Conservation (phyloP, 2,888 invertebrate species). For the Ligdia adustata region DNA sequence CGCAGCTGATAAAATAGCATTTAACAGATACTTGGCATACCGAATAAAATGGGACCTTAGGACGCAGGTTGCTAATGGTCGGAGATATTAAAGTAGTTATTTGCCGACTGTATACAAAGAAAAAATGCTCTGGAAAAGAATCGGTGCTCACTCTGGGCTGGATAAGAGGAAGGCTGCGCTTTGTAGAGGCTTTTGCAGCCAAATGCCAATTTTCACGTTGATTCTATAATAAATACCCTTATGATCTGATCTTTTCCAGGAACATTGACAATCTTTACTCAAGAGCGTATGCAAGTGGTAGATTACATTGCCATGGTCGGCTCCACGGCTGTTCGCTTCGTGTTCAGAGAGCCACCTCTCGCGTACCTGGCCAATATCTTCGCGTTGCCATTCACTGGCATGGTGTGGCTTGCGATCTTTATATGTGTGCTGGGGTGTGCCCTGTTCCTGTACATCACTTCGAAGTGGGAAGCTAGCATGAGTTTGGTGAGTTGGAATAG, state of each 20-base stretch:
- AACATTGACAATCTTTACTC: constrained; percentile 69
- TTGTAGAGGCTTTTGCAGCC: too few species aligned
- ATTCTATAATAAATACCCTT: too few species aligned
- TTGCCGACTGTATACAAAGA: too few species aligned
- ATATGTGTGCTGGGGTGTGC: constrained; percentile 76
- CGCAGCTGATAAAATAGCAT: too few species aligned
- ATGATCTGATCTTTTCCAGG: constrained; percentile 44
- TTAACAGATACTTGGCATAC: too few species aligned
- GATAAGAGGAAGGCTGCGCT: too few species aligned
- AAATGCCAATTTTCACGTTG: too few species aligned
- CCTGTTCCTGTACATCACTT: constrained; percentile 72
- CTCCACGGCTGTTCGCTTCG: constrained; percentile 80
- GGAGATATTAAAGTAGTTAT: too few species aligned
- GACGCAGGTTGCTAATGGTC: too few species aligned
- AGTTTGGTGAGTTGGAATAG: constrained; percentile 63
- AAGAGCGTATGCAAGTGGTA: constrained; percentile 67
- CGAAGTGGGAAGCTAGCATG: constrained; percentile 74
- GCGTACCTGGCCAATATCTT: constrained; percentile 87
- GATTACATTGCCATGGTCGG: constrained; percentile 84
- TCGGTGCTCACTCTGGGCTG: too few species aligned
- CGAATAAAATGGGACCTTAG: too few species aligned
- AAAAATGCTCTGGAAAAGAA: too few species aligned
- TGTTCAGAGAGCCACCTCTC: constrained; percentile 87
- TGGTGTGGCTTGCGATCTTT: constrained; percentile 85
- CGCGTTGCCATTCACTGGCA: constrained; percentile 84